phyloP scores from a whole-genome alignment of 2,888 invertebrate species.

The Ectobius pallidus region DNA sequence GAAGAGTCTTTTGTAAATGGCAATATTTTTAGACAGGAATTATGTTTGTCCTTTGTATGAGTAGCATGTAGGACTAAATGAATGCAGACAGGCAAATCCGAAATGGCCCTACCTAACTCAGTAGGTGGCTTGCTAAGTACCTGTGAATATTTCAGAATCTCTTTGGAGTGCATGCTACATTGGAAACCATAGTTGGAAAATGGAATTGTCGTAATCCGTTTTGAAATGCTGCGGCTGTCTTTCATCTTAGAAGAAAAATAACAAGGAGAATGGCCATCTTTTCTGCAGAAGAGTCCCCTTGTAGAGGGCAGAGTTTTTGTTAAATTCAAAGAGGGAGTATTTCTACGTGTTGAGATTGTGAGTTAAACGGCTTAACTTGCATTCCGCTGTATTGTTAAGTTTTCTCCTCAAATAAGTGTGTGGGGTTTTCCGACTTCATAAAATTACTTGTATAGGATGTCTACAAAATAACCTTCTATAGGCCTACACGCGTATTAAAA shows the following conservation, averaged over 20 bases:
- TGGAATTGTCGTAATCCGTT: neutral
- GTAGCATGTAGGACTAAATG: too few relatives aligned
- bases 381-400: neutral
- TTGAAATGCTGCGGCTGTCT: neutral
- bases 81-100: too few relatives aligned
- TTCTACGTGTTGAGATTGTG: constrained; percentile 6
- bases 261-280: neutral
- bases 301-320: neutral
- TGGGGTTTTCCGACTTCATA: too few relatives aligned
- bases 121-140: too few relatives aligned
- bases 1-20: too few relatives aligned
- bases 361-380: constrained; percentile 9
- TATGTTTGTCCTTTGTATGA: too few relatives aligned
- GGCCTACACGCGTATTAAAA: too few relatives aligned
- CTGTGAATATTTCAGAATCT: too few relatives aligned
- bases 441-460: neutral
- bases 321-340: neutral
- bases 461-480: neutral
- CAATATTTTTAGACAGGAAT: too few relatives aligned
- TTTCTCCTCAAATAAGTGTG: too few relatives aligned
- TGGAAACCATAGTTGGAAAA: neutral
- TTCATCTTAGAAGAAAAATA: neutral
- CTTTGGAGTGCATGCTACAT: too few relatives aligned
- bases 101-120: too few relatives aligned
- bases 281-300: constrained; percentile 1